A percentile compares a stretch with the other conserved stretches of the same genome.
Evolutionary conservation across 2,888 invertebrate species (phyloP).

Genomic region (Masnerella sp.): DNA sequence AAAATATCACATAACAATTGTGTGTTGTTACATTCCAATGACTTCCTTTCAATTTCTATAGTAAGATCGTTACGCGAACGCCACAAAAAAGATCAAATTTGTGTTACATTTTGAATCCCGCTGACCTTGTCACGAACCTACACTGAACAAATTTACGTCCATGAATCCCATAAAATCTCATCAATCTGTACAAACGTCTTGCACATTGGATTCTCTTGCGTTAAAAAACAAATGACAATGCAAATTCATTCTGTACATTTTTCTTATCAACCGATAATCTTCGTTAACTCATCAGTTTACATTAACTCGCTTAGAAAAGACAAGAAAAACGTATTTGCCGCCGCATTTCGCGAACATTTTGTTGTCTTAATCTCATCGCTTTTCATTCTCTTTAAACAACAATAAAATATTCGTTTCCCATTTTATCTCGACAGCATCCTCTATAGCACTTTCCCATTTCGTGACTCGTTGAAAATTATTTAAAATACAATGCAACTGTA

Average conservation of each 20-base stretch:
- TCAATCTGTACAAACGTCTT: slow-evolving; percentile 56
- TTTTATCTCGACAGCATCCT: slow-evolving; percentile 5
- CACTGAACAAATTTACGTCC: slow-evolving; percentile 58
- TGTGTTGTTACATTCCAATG: slow-evolving; percentile 46
- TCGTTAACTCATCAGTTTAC: slow-evolving; percentile 40
- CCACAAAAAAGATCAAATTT: slow-evolving; percentile 30
- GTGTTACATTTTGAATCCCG: neutral
- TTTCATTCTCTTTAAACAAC: no score
- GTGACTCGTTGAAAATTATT: slow-evolving; percentile 36
- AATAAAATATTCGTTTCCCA: no score
- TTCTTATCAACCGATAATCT: slow-evolving; percentile 28
- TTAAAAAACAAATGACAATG: slow-evolving; percentile 51
- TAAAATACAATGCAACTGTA: slow-evolving; percentile 55
- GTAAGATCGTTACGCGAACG: slow-evolving; percentile 18
- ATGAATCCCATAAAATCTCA: slow-evolving; percentile 55
- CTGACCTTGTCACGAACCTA: slow-evolving; percentile 1
- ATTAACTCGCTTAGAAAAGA: slow-evolving; percentile 49
- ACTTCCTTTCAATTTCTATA: slow-evolving; percentile 34
- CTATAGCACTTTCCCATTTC: slow-evolving; percentile 20
- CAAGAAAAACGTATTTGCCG: slow-evolving; percentile 28
- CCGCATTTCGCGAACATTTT: slow-evolving; percentile 17
- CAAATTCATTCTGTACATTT: slow-evolving; percentile 53
- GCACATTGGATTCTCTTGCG: slow-evolving; percentile 43
- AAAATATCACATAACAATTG: slow-evolving; percentile 60
- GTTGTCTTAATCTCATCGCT: no score